Evolutionary conservation across 1,140 invertebrate genomes (phyloP).

Genomic region (Pseudomyrmex cubaensis): DNA sequence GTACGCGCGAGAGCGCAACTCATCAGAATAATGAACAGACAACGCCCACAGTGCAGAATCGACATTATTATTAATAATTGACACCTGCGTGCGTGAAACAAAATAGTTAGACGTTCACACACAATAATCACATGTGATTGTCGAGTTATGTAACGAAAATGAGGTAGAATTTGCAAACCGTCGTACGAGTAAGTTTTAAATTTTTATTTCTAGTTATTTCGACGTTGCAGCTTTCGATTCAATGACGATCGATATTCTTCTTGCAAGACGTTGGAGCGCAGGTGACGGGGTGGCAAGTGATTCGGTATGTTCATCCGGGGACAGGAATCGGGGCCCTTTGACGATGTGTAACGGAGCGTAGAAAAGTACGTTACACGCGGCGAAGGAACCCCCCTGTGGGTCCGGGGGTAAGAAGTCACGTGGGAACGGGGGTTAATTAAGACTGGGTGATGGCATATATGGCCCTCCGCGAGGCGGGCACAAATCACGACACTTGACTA

Average conservation of each 20-base stretch:
- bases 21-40: constrained; percentile 65
- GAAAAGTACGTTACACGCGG: constrained; percentile 71
- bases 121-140: background rate
- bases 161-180: background rate
- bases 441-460: constrained; percentile 64
- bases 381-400: constrained; percentile 49
- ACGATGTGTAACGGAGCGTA: constrained; percentile 63
- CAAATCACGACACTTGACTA: constrained; percentile 75
- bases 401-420: constrained; percentile 72
- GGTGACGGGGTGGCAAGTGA: constrained; percentile 71
- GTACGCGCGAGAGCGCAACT: constrained; percentile 42
- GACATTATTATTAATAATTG: constrained; percentile 64
- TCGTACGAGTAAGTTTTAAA: background rate
- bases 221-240: background rate
- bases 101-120: background rate
- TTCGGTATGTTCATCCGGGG: constrained; percentile 48
- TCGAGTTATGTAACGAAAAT: background rate
- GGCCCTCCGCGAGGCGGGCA: constrained; percentile 62
- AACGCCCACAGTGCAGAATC: constrained; percentile 51
- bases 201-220: background rate
- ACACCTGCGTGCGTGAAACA: background rate
- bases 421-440: constrained; percentile 75
- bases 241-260: constrained; percentile 44
- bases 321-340: constrained; percentile 43
- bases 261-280: constrained; percentile 59